Conservation (phyloP, 2,113 vertebrate genomes). For the Tapirus terrestris region DNA sequence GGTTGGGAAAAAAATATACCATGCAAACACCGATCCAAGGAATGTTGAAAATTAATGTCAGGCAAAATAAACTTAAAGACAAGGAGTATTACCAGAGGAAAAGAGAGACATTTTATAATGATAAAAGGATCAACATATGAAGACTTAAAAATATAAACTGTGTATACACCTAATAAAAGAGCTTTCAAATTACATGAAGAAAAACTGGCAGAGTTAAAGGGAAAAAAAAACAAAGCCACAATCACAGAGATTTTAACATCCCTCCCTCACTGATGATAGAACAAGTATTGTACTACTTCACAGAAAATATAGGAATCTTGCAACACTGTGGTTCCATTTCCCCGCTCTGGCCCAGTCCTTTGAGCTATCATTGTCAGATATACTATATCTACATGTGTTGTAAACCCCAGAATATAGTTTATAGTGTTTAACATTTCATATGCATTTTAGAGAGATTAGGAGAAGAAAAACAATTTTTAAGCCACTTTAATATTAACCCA, state of each 20-base stretch:
- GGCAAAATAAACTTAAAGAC: background rate
- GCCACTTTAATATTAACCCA: background rate
- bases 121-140: background rate
- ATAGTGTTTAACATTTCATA: background rate
- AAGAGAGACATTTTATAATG: background rate
- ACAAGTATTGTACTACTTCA: background rate
- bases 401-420: background rate
- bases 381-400: background rate
- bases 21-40: background rate
- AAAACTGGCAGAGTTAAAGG: background rate
- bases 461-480: background rate
- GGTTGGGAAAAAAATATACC: background rate
- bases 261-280: background rate
- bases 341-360: background rate
- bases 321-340: background rate
- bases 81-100: background rate
- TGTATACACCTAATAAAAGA: background rate
- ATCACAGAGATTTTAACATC: background rate
- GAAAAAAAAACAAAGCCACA: background rate
- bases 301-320: background rate
- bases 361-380: background rate
- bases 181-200: background rate
- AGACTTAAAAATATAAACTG: background rate
- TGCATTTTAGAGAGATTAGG: background rate
- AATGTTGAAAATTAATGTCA: background rate